Conservation (phyloP, 2,888 invertebrate species). For the Pecten maximus region DNA sequence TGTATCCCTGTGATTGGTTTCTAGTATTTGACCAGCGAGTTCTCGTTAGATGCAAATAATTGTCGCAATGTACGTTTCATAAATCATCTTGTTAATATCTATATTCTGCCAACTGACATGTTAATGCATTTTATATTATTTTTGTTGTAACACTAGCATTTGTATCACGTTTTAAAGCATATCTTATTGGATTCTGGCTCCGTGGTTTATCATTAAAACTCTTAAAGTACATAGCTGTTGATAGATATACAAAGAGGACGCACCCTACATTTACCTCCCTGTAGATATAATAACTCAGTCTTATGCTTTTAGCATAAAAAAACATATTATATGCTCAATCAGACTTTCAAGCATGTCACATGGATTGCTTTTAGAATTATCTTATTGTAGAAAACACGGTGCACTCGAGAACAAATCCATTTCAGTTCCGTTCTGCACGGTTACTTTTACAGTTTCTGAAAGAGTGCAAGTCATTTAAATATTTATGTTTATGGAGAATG, state of each 20-base stretch:
- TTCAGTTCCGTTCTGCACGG: no score
- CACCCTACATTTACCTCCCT: neutral
- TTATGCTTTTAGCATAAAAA: neutral
- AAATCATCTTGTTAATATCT: neutral
- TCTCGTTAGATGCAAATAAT: neutral
- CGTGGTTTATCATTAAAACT: neutral
- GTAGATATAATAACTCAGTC: neutral
- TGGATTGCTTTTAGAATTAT: neutral
- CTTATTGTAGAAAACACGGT: neutral
- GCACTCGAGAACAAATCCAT: no score
- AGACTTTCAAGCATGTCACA: neutral
- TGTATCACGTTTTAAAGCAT: neutral
- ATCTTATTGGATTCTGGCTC: neutral
- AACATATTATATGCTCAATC: neutral
- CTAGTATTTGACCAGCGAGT: neutral
- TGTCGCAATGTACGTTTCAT: neutral
- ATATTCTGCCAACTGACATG: neutral
- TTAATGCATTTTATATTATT: neutral
- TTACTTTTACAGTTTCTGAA: no score
- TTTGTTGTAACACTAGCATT: neutral
- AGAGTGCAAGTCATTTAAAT: no score
- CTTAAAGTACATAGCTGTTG: neutral
- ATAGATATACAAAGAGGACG: neutral
- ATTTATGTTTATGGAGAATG: no score
- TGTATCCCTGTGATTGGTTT: neutral